phyloP scores from a whole-genome alignment of 1,140 invertebrate genomes.

The Drosophila sturtevanti region DNA sequence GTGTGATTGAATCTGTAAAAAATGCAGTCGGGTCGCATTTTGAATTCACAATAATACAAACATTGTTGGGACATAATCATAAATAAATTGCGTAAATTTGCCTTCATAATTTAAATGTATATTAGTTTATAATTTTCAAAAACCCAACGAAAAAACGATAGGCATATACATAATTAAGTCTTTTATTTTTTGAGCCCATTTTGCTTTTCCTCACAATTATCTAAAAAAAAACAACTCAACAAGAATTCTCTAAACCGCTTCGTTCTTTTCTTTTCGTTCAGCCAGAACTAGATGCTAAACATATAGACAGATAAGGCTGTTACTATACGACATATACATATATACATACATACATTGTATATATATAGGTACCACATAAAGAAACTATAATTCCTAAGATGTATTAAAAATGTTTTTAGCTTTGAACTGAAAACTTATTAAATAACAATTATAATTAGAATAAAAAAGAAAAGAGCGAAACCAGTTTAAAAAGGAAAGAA shows the following conservation, averaged over 20 bases:
- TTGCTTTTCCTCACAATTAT: slow-evolving; percentile 39
- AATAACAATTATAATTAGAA: neutral
- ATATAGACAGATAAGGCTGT: slow-evolving; percentile 51
- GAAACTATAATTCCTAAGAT: slow-evolving; percentile 37
- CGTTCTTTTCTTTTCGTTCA: neutral
- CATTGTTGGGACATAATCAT: slow-evolving; percentile 36
- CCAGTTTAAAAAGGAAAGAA: neutral
- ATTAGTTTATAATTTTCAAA: slow-evolving; percentile 40
- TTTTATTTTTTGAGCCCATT: slow-evolving; percentile 12
- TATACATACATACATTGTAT: neutral
- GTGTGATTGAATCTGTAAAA: neutral
- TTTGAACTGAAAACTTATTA: slow-evolving; percentile 20
- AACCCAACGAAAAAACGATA: slow-evolving; percentile 2
- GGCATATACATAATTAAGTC: slow-evolving; percentile 45
- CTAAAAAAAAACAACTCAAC: no score
- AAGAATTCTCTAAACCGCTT: no score
- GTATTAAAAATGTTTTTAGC: slow-evolving; percentile 67
- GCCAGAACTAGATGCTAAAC: slow-evolving; percentile 32
- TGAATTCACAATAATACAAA: slow-evolving; percentile 60
- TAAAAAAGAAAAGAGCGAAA: neutral
- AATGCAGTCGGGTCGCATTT: slow-evolving; percentile 31
- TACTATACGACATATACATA: slow-evolving; percentile 4
- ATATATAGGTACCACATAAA: neutral
- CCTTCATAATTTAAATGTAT: slow-evolving; percentile 74
- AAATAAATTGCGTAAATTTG: slow-evolving; percentile 68